Evolutionary conservation across 2,888 invertebrate genomes (phyloP).

Genomic region (Ernsta delagoae): DNA sequence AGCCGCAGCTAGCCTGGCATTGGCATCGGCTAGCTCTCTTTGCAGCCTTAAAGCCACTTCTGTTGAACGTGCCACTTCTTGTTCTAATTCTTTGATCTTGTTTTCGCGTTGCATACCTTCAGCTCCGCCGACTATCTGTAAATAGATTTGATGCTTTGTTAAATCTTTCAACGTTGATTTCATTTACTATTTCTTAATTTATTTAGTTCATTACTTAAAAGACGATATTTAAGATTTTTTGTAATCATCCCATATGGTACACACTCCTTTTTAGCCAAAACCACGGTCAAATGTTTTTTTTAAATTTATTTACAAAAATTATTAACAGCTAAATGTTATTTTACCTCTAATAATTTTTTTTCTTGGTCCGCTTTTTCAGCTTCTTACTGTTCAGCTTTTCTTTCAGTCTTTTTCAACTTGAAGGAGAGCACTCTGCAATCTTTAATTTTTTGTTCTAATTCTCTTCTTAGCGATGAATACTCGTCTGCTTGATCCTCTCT

Average conservation of each 20-base stretch:
- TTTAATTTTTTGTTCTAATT: conserved; percentile 98
- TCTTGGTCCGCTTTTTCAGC: conserved; percentile 91
- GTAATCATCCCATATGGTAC: no score
- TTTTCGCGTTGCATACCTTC: conserved; percentile 86
- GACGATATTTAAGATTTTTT: no score
- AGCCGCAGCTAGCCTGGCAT: conserved; percentile 79
- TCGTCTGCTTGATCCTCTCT: conserved; percentile 99
- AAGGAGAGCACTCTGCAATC: conserved; percentile 99
- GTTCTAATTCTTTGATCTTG: conserved; percentile 92
- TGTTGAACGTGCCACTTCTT: conserved; percentile 92
- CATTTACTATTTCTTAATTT: no score
- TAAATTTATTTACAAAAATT: no score
- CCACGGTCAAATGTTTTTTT: no score
- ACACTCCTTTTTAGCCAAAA: no score
- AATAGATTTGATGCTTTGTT: not conserved
- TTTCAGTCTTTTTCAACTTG: conserved; percentile 97
- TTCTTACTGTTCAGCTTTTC: conserved; percentile 94
- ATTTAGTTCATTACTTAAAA: no score
- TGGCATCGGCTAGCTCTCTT: conserved; percentile 88
- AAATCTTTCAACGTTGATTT: not conserved
- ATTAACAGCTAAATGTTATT: not conserved
- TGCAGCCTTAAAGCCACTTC: conserved; percentile 89
- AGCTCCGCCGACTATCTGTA: conserved; percentile 83
- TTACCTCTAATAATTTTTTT: conserved; percentile 86
- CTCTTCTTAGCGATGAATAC: conserved; percentile 96